Evolutionary conservation across 2,113 vertebrate genomes (phyloP), one percentile per base, ranked within the genome.

Genomic region (Syngnathoides biaculeatus): DNA sequence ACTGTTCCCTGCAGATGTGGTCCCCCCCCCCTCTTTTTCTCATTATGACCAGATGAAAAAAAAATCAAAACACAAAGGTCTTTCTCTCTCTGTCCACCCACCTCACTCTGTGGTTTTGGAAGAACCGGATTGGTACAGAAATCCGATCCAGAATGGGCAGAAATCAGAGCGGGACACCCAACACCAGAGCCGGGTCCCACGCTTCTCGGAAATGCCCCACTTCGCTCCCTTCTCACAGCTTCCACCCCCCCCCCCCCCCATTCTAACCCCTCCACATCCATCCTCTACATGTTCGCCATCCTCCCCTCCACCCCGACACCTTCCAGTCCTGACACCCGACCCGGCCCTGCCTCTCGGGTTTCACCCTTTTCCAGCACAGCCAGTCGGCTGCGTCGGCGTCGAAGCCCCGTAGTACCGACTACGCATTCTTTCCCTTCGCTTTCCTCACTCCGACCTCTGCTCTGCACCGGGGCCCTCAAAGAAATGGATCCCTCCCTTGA

Each of bases 91-190:
- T 92, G 92, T 90, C 89, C 92, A 93, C 92, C 89, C 86, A 84
- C 86, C 86, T 84, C 85, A 57, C 84, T 86, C 82, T 88, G 83
- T 84, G 83, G 83, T 79, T 88, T 84, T 83, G 79, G 81, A 84
- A 80, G 75, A 78, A 84, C 83, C 68, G 80, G 88, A 89, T 89
- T 90, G 92, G 93, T 92, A 87, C 92, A 87, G 94, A 93, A 95
- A 97, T 91, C 87, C 6, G 89, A 98, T 94, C 94, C 89, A 83
- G 89, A 78, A 75, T 86, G 86, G 93, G 92, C 89, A 94, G 95
- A 95, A 98, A 97, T 92, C 91, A 88, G 94, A 97, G 95, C 91
- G 93, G 94, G 96, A 97, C 94, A 98, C 93, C 91, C 90, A 93
- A 98, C 91, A 96, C 96, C 94, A 89, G 87, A 89, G 94, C 94